phyloP scores from a whole-genome alignment of 2,888 invertebrate species.

The Xylophagus ater region DNA sequence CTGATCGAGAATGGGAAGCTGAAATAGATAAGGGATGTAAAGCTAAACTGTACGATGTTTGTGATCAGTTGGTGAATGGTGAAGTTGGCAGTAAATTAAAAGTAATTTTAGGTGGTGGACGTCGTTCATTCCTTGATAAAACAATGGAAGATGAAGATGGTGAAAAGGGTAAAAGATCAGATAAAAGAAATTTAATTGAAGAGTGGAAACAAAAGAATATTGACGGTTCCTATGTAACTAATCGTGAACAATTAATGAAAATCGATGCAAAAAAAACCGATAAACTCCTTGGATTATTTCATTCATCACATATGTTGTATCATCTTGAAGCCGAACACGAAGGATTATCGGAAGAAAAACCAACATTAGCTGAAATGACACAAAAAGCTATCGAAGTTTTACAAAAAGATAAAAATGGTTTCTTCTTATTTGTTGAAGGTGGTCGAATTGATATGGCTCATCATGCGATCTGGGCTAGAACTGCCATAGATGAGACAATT shows the following conservation, averaged over 20 bases:
- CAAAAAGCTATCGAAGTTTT: slow-evolving; percentile 61
- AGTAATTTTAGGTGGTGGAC: slow-evolving; percentile 42
- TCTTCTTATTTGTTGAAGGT: slow-evolving; percentile 67
- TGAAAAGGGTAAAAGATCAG: slow-evolving; percentile 43
- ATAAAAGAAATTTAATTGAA: slow-evolving; percentile 53
- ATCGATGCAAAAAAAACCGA: slow-evolving; percentile 41
- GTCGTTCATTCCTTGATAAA: slow-evolving; percentile 26
- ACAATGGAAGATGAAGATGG: slow-evolving; percentile 44
- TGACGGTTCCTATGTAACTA: slow-evolving; percentile 41
- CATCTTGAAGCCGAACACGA: slow-evolving; percentile 45
- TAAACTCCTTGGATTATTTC: slow-evolving; percentile 55
- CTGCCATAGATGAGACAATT: slow-evolving; percentile 40
- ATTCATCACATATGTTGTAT: slow-evolving; percentile 55
- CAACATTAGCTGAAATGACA: slow-evolving; percentile 72
- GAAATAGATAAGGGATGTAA: slow-evolving; percentile 40
- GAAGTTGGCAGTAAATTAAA: slow-evolving; percentile 56
- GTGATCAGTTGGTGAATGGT: slow-evolving; percentile 54
- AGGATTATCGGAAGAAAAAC: slow-evolving; percentile 27
- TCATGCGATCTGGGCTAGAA: slow-evolving; percentile 30
- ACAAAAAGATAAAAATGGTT: slow-evolving; percentile 53
- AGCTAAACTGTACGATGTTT: slow-evolving; percentile 60
- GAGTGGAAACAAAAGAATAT: slow-evolving; percentile 44
- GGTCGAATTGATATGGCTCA: slow-evolving; percentile 36
- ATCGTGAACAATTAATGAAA: slow-evolving; percentile 38
- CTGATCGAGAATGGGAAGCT: slow-evolving; percentile 61